Base-by-base conservation (phyloP, 2,113 vertebrate genomes). In the Australoheros scitulus region DNA sequence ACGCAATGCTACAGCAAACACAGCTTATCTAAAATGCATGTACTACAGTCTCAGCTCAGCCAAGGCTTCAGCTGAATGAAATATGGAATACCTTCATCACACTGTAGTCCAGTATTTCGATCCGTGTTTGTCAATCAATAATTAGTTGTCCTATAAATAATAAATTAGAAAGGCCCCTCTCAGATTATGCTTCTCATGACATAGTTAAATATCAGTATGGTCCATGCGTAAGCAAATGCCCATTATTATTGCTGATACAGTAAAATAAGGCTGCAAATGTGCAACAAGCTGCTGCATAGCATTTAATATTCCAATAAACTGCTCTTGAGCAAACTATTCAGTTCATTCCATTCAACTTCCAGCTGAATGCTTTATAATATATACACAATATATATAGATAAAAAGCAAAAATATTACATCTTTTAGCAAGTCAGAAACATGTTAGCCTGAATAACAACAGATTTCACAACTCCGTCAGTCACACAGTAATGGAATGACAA, bases 341-440 rank as follows among this genome's bases (percentile, higher is more conserved):
- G 29, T 17, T 79, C 22, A 74, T 14, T 11, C 63, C 32, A 74
- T 82, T 75, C 56, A 77, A 60, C 61, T 65, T 81, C 3, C 13
- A 77, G 59, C 57, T 78, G 76, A 88, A 87, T 56, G 24, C 14
- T 43, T 41, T 43, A 75, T 56, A 87, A 84, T 70, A 89, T 87
- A 84, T 86, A 91, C 77, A 83, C 77, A 83, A 58, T 72, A 64
- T 61, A 79, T 76, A 47, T 47, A 57, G 24, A 76, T 26, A 77
- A 59, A 76, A 90, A 86, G 81, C 79, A 83, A 82, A 86, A 88
- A 84, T 83, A 77, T 82, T 81, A 84, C 79, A 88, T 77, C 77
- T 86, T 43, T 60, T 18, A 83, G 82, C 78, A 38, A 36, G 38
- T 84, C 78, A 82, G 77, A 74, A 84, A 76, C 61, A 6, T 3